These are phyloP conservation scores for Hetaerina americana DNA, from an alignment of 1,140 invertebrate species.

Conservation along the genomic window DNA sequence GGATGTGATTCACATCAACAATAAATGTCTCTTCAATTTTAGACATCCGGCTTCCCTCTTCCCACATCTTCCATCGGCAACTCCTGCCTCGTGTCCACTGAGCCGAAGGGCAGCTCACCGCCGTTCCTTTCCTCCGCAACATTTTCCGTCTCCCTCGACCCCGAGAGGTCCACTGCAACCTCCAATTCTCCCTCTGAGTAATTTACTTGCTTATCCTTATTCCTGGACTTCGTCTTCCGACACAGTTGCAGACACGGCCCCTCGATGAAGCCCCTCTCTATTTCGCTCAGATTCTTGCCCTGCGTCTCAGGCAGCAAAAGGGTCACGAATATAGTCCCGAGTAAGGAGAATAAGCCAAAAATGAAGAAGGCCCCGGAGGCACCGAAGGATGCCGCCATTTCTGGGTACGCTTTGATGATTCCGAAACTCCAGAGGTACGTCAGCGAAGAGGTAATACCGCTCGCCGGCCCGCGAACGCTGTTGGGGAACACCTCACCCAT, in stretches of 20 bases:
- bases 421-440: slow-evolving; percentile 60
- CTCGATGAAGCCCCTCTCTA: slow-evolving; percentile 31
- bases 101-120: no score
- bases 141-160: neutral
- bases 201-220: neutral
- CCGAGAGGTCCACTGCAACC: neutral
- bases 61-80: no score
- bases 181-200: neutral
- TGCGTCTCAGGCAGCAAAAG: slow-evolving; percentile 67
- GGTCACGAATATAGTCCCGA: slow-evolving; percentile 52
- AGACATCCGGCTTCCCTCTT: no score
- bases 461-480: slow-evolving; percentile 48
- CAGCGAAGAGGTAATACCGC: slow-evolving; percentile 46
- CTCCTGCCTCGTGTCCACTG: no score
- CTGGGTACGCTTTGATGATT: slow-evolving; percentile 56
- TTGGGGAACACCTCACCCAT: slow-evolving; percentile 59
- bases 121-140: neutral
- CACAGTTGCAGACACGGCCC: slow-evolving; percentile 8
- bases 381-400: slow-evolving; percentile 39
- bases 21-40: no score
- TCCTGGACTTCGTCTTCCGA: neutral
- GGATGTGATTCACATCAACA: no score
- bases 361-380: slow-evolving; percentile 52
- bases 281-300: slow-evolving; percentile 57
- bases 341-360: slow-evolving; percentile 48